Base-by-base conservation (phyloP, 2,113 vertebrate species). In the Gambusia affinis region DNA sequence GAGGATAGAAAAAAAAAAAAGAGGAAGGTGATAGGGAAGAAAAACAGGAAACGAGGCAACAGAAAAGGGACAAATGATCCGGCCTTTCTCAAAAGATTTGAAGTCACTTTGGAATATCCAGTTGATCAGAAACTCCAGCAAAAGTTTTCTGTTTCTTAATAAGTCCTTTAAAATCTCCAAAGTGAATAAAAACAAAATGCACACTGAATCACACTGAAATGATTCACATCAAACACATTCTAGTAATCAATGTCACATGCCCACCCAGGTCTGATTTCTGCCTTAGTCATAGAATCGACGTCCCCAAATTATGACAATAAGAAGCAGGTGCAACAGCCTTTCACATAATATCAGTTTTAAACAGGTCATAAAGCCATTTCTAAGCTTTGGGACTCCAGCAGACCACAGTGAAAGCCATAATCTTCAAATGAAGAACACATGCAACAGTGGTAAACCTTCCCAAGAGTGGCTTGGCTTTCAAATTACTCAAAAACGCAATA, bases 1-100 rank as follows among this genome's bases (percentile, higher is more conserved):
- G 4, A 42, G n/a, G 4, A 51, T 4, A 3, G 4, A 17, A 15
- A 1, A 4, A 15, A 19, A 60, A 75, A 37, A 86, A 81, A 75
- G 63, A 83, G 78, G 80, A 87, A 76, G 61, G 74, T 60, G 19
- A 81, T 8, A 47, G 77, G 70, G 78, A 78, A 42, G 37, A 14
- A 54, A 67, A 72, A 15, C 37, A 12, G 64, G 39, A 80, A 62
- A 72, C 54, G 79, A 42, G 69, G 77, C 29, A 30, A 74, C 35
- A 42, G n/a, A 60, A 60, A 27, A 3, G 47, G 31, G 19, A 35
- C 19, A 61, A 62, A 44, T 30, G 72, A 79, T 64, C 33, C 64
- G 12, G 29, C 33, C 33, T 54, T 69, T 60, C 1, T 69, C 42
- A 60, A 31, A n/a, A 39, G 62, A 51, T 74, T 64, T 24, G 12